Conservation (phyloP, 2,113 vertebrate species). For the Barbus barbus region DNA sequence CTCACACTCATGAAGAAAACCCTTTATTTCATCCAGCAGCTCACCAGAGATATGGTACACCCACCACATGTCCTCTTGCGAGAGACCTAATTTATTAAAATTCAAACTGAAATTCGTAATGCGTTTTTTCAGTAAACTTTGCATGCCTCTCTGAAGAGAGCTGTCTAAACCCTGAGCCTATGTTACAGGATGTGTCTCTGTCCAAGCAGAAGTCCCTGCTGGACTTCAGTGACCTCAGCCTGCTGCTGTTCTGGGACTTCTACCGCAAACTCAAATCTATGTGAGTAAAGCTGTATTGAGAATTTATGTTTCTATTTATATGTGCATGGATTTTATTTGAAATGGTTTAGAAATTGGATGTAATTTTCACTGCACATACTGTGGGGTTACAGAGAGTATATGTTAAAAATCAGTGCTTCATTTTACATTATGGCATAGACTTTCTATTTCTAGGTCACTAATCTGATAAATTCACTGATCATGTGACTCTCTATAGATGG, state of each 20-base stretch:
- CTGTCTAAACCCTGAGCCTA: constrained; percentile 6
- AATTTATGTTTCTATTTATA: not conserved
- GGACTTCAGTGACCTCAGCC: constrained; percentile 86
- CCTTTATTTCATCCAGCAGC: constrained; percentile 91
- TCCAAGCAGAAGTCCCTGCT: constrained; percentile 89
- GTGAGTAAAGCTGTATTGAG: constrained; percentile 72
- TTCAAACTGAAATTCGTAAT: not conserved
- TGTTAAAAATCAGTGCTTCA: no score
- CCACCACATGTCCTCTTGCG: not conserved
- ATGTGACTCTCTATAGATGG: constrained; percentile 2
- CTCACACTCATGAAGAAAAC: constrained; percentile 90
- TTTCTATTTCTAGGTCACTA: no score
- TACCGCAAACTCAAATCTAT: constrained; percentile 90
- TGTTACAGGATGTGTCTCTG: constrained; percentile 82
- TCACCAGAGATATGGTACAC: constrained; percentile 89
- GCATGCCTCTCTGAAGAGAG: not conserved
- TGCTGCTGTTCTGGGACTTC: constrained; percentile 92
- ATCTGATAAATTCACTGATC: not conserved
- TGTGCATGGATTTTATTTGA: not conserved
- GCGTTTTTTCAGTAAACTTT: not conserved
- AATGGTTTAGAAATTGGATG: not conserved
- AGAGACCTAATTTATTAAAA: not conserved
- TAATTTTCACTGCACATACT: no score
- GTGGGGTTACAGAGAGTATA: no score
- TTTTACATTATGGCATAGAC: no score